Conservation (phyloP, 2,888 invertebrate genomes). For the Tetheella fluctuosa region DNA sequence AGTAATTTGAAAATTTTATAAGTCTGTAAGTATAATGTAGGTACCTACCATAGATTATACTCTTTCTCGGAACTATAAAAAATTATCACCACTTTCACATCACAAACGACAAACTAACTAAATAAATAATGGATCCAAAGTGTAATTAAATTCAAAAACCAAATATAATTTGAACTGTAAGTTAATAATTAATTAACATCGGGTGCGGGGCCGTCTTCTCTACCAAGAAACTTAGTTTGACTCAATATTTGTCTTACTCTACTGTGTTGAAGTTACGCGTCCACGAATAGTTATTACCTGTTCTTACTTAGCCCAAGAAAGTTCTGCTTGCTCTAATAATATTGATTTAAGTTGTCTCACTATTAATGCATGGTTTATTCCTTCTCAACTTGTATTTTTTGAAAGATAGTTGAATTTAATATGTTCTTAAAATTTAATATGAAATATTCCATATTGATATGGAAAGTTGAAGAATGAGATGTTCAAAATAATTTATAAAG, state of each 20-base stretch:
- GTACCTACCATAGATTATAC: not conserved
- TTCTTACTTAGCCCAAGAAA: constrained; percentile 52
- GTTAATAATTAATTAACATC: constrained; percentile 72
- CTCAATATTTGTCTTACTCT: constrained; percentile 73
- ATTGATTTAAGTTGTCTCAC: constrained; percentile 61
- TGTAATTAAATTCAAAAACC: constrained; percentile 40
- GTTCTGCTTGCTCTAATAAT: constrained; percentile 66
- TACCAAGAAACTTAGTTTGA: constrained; percentile 65
- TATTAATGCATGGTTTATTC: constrained; percentile 54
- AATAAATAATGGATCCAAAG: constrained; percentile 23
- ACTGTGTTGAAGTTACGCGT: constrained; percentile 65
- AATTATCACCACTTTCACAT: too few relatives aligned
- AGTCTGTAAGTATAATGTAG: too few relatives aligned
- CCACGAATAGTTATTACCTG: constrained; percentile 57
- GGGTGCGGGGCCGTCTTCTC: constrained; percentile 56
- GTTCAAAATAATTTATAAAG: too few relatives aligned
- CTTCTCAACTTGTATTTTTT: constrained; percentile 52
- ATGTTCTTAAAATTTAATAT: too few relatives aligned
- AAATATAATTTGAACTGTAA: constrained; percentile 54
- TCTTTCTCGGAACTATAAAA: not conserved
- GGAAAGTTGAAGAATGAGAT: too few relatives aligned
- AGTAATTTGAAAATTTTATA: too few relatives aligned
- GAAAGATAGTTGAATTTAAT: constrained; percentile 3
- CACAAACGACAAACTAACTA: not conserved
- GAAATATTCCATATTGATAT: too few relatives aligned